Conservation (phyloP, 2,888 invertebrate species). For the Drosophila pullipes region DNA sequence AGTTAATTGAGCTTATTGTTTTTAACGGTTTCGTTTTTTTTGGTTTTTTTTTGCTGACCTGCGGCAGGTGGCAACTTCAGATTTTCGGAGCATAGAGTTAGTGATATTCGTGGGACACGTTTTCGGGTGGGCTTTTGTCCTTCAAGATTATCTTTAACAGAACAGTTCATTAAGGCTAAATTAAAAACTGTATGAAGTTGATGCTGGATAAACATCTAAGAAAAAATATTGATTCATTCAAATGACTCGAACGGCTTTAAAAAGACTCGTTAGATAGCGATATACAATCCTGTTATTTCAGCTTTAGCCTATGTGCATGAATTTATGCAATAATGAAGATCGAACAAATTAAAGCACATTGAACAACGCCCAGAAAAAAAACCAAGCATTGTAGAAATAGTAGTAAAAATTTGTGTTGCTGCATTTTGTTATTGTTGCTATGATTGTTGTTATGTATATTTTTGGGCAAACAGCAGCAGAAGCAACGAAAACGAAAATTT, state of each 20-base stretch:
- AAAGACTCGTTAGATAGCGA: not conserved
- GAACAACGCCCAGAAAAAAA: slow-evolving; percentile 34
- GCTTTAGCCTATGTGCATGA: not conserved
- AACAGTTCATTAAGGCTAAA: not conserved
- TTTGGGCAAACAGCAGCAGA: slow-evolving; percentile 33
- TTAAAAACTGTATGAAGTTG: not conserved
- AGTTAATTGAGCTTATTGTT: slow-evolving; percentile 77
- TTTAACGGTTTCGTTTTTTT: slow-evolving; percentile 58
- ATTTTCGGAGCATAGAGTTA: slow-evolving; percentile 15
- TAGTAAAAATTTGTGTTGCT: slow-evolving; percentile 15
- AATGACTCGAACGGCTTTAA: not conserved
- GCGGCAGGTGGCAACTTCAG: slow-evolving; percentile 57
- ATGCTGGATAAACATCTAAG: not conserved
- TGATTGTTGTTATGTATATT: slow-evolving; percentile 38
- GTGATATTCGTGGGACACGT: slow-evolving; percentile 72
- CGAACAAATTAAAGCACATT: slow-evolving; percentile 48
- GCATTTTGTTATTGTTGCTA: slow-evolving; percentile 1
- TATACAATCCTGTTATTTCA: not conserved
- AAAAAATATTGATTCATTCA: not conserved
- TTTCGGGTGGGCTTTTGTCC: slow-evolving; percentile 45
- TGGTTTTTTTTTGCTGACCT: not conserved
- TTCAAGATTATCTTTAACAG: slow-evolving; percentile 5
- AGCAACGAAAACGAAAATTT: slow-evolving; percentile 50
- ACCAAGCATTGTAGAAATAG: slow-evolving; percentile 18
- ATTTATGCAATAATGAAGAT: slow-evolving; percentile 13